Conservation (phyloP, 2,113 vertebrate species). For the Pterocles burchelli region DNA sequence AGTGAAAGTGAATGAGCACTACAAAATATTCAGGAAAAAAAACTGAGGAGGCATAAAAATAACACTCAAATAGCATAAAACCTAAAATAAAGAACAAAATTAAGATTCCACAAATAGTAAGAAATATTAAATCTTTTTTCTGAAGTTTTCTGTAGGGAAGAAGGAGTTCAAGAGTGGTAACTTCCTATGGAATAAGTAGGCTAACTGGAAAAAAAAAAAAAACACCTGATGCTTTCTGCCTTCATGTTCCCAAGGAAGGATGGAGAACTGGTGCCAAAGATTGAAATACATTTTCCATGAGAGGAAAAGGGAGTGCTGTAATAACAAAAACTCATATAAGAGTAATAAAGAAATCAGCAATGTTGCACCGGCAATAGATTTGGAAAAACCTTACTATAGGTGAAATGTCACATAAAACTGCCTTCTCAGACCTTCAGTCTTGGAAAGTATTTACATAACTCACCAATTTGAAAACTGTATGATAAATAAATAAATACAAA, state of each 20-base stretch:
- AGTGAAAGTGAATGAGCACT: background rate
- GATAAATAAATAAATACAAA: background rate
- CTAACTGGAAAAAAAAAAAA: background rate
- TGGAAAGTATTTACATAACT: background rate
- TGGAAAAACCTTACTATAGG: background rate
- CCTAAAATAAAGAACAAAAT: background rate
- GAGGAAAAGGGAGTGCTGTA: conserved; percentile 66
- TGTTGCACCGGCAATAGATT: background rate
- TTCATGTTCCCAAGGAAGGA: conserved; percentile 31
- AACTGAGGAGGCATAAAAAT: background rate
- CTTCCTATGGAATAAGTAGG: background rate
- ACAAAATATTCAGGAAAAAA: background rate
- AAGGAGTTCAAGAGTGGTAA: background rate
- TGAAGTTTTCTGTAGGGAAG: background rate
- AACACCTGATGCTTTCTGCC: background rate
- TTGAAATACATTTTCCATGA: conserved; percentile 64
- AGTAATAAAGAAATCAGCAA: conserved; percentile 34
- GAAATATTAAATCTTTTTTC: background rate
- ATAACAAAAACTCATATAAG: conserved; percentile 34
- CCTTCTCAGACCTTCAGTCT: background rate
- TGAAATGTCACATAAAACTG: background rate
- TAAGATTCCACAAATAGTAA: background rate
- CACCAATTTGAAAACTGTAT: background rate
- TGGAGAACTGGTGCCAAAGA: conserved; percentile 47
- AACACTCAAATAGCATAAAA: background rate